Evolutionary conservation across 92 coral and sea anemone species (phyloP).

Genomic region (Epizoanthus rinbou): DNA sequence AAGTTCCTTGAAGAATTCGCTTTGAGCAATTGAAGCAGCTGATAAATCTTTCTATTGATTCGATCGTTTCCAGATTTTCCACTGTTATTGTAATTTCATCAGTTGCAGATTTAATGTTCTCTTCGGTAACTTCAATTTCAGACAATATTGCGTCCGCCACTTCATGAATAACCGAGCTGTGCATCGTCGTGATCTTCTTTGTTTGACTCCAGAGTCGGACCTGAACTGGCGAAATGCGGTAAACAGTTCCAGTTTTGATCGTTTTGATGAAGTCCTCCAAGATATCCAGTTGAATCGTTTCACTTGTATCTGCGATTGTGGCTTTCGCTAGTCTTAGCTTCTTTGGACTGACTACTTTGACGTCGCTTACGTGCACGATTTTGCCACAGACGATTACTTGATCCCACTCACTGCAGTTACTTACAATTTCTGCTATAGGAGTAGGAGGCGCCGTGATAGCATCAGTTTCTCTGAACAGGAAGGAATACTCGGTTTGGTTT

Average conservation of each 20-base stretch:
- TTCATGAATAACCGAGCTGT: neutral
- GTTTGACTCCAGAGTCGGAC: conserved; percentile 31
- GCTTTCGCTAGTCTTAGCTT: no score
- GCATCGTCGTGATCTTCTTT: conserved; percentile 28
- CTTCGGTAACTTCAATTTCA: neutral
- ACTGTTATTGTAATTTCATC: conserved; percentile 21
- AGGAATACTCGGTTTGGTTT: conserved; percentile 52
- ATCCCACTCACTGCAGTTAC: conserved; percentile 56
- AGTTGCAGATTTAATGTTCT: neutral
- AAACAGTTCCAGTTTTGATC: no score
- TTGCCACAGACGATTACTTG: conserved; percentile 56
- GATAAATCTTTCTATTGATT: conserved; percentile 32
- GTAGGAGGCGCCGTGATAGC: conserved; percentile 5
- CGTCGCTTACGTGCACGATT: conserved; percentile 46
- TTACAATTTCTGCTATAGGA: conserved; percentile 46
- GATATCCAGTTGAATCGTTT: conserved; percentile 21
- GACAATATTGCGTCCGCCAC: conserved; percentile 1
- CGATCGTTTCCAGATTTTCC: conserved; percentile 10
- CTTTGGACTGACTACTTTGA: conserved; percentile 42
- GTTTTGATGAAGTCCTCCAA: conserved; percentile 39
- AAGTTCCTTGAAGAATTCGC: conserved; percentile 31
- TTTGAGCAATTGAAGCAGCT: conserved; percentile 30
- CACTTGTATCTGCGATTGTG: conserved; percentile 21
- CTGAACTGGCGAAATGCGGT: conserved; percentile 34
- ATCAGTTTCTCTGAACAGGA: conserved; percentile 50